A percentile compares a stretch with the other conserved stretches of the same genome.
phyloP scores from a whole-genome alignment of 2,888 invertebrate genomes.

The Epirrhoe alternata region DNA sequence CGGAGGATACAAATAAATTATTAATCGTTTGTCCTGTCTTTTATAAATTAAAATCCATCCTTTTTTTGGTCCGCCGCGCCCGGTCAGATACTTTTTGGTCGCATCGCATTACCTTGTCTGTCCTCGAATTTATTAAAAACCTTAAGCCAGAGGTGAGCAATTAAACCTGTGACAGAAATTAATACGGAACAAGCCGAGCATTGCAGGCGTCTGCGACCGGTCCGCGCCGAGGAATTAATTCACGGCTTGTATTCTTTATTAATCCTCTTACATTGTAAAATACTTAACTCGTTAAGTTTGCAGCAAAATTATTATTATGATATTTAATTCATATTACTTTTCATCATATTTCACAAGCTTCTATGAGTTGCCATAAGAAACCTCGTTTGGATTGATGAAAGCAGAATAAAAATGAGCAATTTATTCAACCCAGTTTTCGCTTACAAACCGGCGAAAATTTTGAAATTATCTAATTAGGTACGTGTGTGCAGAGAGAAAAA shows the following conservation, averaged over 20 bases:
- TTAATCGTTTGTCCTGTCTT: slow-evolving; percentile 86
- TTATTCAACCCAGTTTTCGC: slow-evolving; percentile 31
- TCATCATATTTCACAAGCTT: slow-evolving; percentile 16
- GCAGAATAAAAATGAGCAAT: slow-evolving; percentile 19
- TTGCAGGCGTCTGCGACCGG: slow-evolving; percentile 59
- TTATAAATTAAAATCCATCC: slow-evolving; percentile 84
- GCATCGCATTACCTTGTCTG: slow-evolving; percentile 76
- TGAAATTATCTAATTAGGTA: slow-evolving; percentile 80
- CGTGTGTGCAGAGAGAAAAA: slow-evolving; percentile 81
- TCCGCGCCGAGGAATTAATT: slow-evolving; percentile 64
- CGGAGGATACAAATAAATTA: slow-evolving; percentile 84
- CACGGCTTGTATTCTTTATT: slow-evolving; percentile 69
- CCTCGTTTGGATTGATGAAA: slow-evolving; percentile 4
- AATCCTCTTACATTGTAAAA: slow-evolving; percentile 66
- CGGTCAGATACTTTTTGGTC: slow-evolving; percentile 74
- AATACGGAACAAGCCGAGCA: slow-evolving; percentile 72
- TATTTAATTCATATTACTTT: slow-evolving; percentile 31
- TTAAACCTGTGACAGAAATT: slow-evolving; percentile 83
- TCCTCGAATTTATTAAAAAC: slow-evolving; percentile 83
- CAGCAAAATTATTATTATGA: slow-evolving; percentile 28
- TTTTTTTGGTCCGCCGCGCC: slow-evolving; percentile 76
- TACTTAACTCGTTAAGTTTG: slow-evolving; percentile 40
- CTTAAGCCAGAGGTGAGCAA: slow-evolving; percentile 82
- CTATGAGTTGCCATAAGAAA: slow-evolving; percentile 15
- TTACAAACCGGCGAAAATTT: slow-evolving; percentile 62